Base-by-base conservation (phyloP, 2,888 invertebrate species). In the Tetrapedia diversipes region DNA sequence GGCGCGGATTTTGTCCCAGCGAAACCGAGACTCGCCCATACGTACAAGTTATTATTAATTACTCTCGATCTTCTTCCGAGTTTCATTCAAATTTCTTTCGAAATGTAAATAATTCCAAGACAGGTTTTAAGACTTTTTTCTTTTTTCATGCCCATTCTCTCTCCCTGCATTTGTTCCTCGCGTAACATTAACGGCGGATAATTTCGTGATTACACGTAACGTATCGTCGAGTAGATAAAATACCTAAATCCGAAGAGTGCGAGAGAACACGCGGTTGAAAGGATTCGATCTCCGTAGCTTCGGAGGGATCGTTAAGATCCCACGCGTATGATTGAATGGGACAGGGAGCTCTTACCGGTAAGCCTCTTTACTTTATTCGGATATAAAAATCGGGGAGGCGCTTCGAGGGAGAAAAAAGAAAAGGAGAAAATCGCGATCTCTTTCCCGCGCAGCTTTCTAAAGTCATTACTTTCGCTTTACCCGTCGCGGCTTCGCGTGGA, bases 281-380 rank as follows among this genome's bases (percentile, higher is more conserved):
- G 37, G 39, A 63, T 72, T 73, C 59, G 53, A 74, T 75, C 65
- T 65, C 24, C 34, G 19, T 7, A 56, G 29, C 51, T 56, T 54
- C 34, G 49, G 16, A 16, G 49, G 43, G 47, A 60, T 66, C 66
- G 24, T 57, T 66, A 66, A 56, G 56, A 49, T 66, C 66, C 37
- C 14, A 24, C 24, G 54, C 34, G 45, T 54, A 61, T 54, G 66
- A 76, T 67, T 51, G 67, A 66, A 76, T 32, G 76, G 47, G 53
- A 54, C 34, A 29, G 51, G 24, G 41, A n/a, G 27, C 22, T 41
- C 57, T 32, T 16, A 24, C 53, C 11, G 29, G 34, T 72, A 81
- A 81, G 80, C 83, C 45, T 75, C 83, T 80, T n/a, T 76, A 83
- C 65, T 49, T 72, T 53, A n/a, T 51, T 51, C 64, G n/a, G 43